Evolutionary conservation across 2,113 vertebrate genomes (phyloP), one percentile per base, ranked within the genome.

Genomic region (Ceyx melanurus): DNA sequence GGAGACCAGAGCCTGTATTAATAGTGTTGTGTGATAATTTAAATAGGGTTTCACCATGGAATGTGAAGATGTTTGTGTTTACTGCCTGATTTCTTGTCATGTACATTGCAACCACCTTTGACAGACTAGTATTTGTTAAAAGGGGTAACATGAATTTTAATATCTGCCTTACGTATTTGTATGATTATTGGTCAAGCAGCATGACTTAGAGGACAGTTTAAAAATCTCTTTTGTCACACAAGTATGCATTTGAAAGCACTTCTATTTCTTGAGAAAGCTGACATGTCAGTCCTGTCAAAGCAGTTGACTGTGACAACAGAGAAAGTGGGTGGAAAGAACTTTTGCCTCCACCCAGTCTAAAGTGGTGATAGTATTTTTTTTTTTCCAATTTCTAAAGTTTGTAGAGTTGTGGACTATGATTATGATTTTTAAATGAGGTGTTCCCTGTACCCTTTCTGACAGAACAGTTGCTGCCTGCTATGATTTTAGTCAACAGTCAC

Each of bases 201-300:
- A 67, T n/a, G 70, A 82, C 29, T 86, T 81, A 42, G 4, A 84
- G 54, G 65, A 78, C 86, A 82, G 66, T 65, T 94, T 93, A 65
- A 89, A 88, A 95, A 43, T 94, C 46, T 31, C 21, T 66, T 85
- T 93, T 79, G 57, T 64, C 50, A 72, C 42, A 20, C 46, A 86
- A 88, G 56, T 74, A 77, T 78, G 91, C 22, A 93, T 94, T 85
- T 94, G 65, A 82, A 94, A 96, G 45, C 67, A 65, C 51, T 96
- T 93, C 89, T 91, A 33, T 91, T 87, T 90, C 48, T 75, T 57
- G 71, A 37, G 80, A 56, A 75, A 89, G 76, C 37, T 78, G 14
- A 7, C 7, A 8, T 82, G 57, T 33, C 21, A 71, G 11, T 85
- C 81, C 37, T 80, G 42, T 90, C 86, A 75, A 54, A 94, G 83